These are phyloP conservation scores for Rhagoletis pomonella DNA, from an alignment of 1,140 invertebrate genomes.

Conservation along the genomic window DNA sequence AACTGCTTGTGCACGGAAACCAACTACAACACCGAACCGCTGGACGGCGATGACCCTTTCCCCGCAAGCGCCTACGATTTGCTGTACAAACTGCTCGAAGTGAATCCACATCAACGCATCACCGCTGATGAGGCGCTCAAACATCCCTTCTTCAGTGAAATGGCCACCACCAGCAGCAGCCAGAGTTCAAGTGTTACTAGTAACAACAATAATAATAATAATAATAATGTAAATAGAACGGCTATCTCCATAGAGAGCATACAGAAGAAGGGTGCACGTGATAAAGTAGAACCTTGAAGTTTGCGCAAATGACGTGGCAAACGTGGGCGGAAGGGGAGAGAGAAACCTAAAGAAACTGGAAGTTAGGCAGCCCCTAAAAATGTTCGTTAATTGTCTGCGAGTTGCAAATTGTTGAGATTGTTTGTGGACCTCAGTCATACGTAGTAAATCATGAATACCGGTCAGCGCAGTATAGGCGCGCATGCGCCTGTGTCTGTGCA, in stretches of 20 bases:
- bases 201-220: conserved; percentile 53
- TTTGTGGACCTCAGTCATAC: background rate
- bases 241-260: background rate
- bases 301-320: conserved; percentile 30
- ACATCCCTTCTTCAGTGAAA: conserved; percentile 84
- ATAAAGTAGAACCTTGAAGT: conserved; percentile 36
- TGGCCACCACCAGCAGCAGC: background rate
- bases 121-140: conserved; percentile 97
- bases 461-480: background rate
- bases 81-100: conserved; percentile 99
- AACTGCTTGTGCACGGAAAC: conserved; percentile 70
- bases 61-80: conserved; percentile 90
- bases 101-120: conserved; percentile 98
- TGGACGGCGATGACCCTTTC: conserved; percentile 68
- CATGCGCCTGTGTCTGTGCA: background rate
- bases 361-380: background rate
- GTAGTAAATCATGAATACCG: background rate
- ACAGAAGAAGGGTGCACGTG: conserved; percentile 14
- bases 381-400: conserved; percentile 1
- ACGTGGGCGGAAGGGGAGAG: conserved; percentile 15
- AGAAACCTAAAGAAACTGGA: conserved; percentile 38
- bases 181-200: background rate
- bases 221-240: background rate
- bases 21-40: conserved; percentile 63
- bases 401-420: background rate